Conservation (phyloP, 2,797 vertebrate species). For the Mormyrus proboscirostris region DNA sequence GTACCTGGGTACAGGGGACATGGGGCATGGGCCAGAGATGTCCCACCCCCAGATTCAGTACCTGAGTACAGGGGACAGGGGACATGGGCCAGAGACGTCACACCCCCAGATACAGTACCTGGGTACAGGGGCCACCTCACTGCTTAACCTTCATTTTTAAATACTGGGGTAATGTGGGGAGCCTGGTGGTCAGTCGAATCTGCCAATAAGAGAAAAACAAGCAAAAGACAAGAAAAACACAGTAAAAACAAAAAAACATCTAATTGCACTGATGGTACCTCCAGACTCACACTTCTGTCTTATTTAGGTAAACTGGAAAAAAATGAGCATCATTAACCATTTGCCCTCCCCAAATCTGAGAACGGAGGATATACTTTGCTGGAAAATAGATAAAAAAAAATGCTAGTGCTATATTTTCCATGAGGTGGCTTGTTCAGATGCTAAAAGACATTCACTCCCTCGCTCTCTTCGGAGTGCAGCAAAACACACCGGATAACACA, state of each 20-base stretch:
- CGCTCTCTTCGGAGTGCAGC: neutral
- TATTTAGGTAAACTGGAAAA: neutral
- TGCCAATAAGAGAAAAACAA: neutral
- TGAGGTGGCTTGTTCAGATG: neutral
- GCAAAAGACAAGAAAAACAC: neutral
- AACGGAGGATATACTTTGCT: neutral
- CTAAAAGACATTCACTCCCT: neutral
- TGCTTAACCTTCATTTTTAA: neutral
- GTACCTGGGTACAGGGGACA: too few relatives aligned
- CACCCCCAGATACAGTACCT: too few relatives aligned
- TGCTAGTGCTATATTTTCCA: neutral
- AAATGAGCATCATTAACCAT: neutral
- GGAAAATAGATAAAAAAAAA: neutral
- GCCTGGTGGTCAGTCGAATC: neutral
- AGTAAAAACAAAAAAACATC: neutral
- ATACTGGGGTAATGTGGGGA: neutral
- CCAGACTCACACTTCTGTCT: neutral
- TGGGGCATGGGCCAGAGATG: too few relatives aligned
- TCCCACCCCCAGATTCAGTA: too few relatives aligned
- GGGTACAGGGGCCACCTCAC: neutral
- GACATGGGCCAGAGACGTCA: too few relatives aligned
- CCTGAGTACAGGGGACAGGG: too few relatives aligned
- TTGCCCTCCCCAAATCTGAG: neutral
- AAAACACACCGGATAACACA: neutral
- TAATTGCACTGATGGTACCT: neutral